These are phyloP conservation scores for Electrophaes corylata DNA, from an alignment of 2,888 invertebrate genomes.

Conservation along the genomic window DNA sequence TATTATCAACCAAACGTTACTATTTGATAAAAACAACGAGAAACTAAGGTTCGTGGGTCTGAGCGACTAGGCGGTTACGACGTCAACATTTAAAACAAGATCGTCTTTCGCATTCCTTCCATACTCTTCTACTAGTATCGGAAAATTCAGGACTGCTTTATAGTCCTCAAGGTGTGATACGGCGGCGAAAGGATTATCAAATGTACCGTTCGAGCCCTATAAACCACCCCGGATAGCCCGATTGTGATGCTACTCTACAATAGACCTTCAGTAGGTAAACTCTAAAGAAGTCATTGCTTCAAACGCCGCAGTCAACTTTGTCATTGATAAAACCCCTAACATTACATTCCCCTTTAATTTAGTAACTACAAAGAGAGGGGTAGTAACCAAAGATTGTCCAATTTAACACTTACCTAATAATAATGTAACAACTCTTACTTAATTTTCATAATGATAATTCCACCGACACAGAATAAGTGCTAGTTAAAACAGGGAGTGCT, in stretches of 20 bases:
- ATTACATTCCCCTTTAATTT: constrained; percentile 81
- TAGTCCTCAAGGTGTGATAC: constrained; percentile 61
- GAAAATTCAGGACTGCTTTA: constrained; percentile 64
- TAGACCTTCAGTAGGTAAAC: constrained; percentile 52
- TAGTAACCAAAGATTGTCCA: constrained; percentile 84
- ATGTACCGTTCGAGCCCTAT: constrained; percentile 63
- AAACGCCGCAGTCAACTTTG: constrained; percentile 81
- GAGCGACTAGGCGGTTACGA: constrained; percentile 84
- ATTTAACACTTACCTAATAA: constrained; percentile 84
- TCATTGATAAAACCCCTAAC: constrained; percentile 84
- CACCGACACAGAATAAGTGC: constrained; percentile 85
- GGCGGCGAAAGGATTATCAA: constrained; percentile 36
- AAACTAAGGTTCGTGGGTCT: constrained; percentile 75
- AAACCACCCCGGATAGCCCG: constrained; percentile 69
- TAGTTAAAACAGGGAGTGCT: constrained; percentile 85
- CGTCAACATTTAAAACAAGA: constrained; percentile 54
- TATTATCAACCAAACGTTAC: constrained; percentile 78
- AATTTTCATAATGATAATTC: constrained; percentile 81
- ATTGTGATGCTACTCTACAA: constrained; percentile 59
- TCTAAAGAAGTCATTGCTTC: constrained; percentile 58
- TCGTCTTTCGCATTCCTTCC: constrained; percentile 51
- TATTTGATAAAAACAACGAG: constrained; percentile 72
- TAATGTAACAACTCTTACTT: constrained; percentile 84
- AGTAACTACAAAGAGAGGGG: constrained; percentile 74
- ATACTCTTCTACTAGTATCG: constrained; percentile 43